Base-by-base conservation (phyloP, 2,888 invertebrate species). In the Tenthredo amoena region DNA sequence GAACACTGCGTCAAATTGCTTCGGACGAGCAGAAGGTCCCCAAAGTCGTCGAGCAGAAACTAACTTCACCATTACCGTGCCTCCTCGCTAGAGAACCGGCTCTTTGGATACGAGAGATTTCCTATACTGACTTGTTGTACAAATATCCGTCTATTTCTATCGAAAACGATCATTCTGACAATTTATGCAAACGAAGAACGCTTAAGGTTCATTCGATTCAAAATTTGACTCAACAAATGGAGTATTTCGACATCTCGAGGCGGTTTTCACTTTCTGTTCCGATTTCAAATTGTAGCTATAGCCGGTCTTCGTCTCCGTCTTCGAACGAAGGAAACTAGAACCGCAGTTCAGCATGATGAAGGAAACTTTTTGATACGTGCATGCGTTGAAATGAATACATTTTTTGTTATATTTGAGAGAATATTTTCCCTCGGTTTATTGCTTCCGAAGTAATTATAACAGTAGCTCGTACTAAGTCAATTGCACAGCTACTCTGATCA, bases 401-500 rank as follows among this genome's bases (percentile, higher is more conserved):
- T 47, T 21, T 76, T 55, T 5, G 55, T 77, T 18, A 26, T 34
- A 55, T 84, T 86, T 85, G 86, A 84, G 76, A 79, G 31, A 77
- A 82, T 86, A 82, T 87, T 84, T 84, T 89, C 87, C 87, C 58
- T 71, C 74, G 85, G 83, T 86, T 88, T 89, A 89, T 87, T 89
- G 88, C 89, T 87, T 88, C 87, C 85, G 86, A 87, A 86, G 89
- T 88, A 90, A 90, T 90, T 91, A 89, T 87, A 89, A 90, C 90
- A 89, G 90, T 90, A 90, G 90, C 90, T 79, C 47, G 12, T 47
- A 86, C 31, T 34, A 65, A 86, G 87, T 87, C 87, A 87, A 87
- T 87, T 85, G 85, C 85, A 85, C 62, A 79, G 55, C 26, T 62
- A 62, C 62, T 81, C 81, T 40, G 81, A 31, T 10, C 83, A 37